phyloP scores from a whole-genome alignment of 2,113 vertebrate genomes.

The Merops nubicus region DNA sequence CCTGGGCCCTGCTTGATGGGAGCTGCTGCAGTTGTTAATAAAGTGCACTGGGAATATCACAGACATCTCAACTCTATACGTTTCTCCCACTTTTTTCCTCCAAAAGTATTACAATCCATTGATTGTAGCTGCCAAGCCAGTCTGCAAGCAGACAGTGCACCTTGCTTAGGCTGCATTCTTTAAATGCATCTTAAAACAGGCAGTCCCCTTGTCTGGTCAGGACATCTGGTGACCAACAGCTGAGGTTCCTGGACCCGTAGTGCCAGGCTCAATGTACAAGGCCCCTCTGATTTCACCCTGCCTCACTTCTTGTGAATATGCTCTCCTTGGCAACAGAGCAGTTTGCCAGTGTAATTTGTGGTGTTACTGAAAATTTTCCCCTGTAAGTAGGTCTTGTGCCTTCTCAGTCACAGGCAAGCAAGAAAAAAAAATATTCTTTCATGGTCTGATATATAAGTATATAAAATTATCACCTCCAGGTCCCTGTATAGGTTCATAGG shows the following conservation, averaged over 20 bases:
- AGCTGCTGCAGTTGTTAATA: neutral
- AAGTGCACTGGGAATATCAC: neutral
- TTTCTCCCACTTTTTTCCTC: neutral
- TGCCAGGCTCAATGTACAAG: neutral
- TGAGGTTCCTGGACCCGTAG: neutral
- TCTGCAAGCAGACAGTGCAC: neutral
- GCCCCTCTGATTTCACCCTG: neutral
- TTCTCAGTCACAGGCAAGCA: neutral
- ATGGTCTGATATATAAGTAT: neutral
- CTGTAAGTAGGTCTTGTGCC: neutral
- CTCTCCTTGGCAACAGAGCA: neutral
- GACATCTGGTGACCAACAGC: neutral
- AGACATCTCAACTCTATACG: too few species aligned
- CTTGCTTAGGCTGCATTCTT: neutral
- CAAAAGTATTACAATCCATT: too few species aligned
- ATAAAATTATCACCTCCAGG: neutral
- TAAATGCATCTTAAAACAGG: neutral
- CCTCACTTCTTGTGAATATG: neutral
- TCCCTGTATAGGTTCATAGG: neutral
- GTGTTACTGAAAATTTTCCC: neutral
- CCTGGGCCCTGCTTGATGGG: neutral
- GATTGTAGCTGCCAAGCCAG: neutral
- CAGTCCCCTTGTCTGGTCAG: neutral
- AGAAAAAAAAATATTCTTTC: neutral
- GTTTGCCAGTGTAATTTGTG: neutral